A percentile compares a stretch with the other conserved stretches of the same genome.
phyloP scores from a whole-genome alignment of 1,140 invertebrate species.

The Liolophura sinensis region DNA sequence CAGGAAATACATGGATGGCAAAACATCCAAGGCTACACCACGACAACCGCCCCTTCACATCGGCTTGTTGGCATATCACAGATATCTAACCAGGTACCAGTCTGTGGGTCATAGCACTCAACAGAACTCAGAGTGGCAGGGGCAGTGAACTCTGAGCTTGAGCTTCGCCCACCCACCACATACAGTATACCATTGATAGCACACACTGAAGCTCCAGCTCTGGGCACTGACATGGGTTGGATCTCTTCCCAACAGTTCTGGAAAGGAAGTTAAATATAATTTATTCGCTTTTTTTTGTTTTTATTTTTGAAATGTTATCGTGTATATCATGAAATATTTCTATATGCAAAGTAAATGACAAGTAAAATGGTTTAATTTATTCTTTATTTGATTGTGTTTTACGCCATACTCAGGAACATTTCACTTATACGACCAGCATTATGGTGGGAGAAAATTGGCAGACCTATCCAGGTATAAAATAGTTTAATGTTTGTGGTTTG shows the following conservation, averaged over 20 bases:
- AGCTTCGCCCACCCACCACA: constrained; percentile 73
- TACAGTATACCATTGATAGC: constrained; percentile 79
- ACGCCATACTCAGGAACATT: no score
- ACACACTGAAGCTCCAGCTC: constrained; percentile 82
- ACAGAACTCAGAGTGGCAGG: constrained; percentile 74
- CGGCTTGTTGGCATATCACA: constrained; percentile 76
- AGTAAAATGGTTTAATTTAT: no score
- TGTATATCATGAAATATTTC: constrained; percentile 1
- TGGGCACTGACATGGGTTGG: constrained; percentile 71
- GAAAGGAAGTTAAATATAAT: constrained; percentile 27
- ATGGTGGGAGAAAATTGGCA: no score
- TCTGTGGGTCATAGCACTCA: constrained; percentile 78
- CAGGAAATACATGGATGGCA: no score
- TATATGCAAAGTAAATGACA: neutral
- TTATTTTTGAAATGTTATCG: neutral
- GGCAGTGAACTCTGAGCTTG: constrained; percentile 26
- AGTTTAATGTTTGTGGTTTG: no score
- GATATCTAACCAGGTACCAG: constrained; percentile 74
- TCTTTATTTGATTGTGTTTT: no score
- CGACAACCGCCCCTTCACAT: constrained; percentile 75
- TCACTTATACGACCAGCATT: no score
- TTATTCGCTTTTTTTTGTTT: neutral
- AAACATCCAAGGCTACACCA: constrained; percentile 54
- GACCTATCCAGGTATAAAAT: no score
- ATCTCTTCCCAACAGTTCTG: constrained; percentile 81